A percentile compares a stretch with the other conserved stretches of the same genome.
Conservation (phyloP, 1,140 invertebrate species). For the Mylabris phalerata region DNA sequence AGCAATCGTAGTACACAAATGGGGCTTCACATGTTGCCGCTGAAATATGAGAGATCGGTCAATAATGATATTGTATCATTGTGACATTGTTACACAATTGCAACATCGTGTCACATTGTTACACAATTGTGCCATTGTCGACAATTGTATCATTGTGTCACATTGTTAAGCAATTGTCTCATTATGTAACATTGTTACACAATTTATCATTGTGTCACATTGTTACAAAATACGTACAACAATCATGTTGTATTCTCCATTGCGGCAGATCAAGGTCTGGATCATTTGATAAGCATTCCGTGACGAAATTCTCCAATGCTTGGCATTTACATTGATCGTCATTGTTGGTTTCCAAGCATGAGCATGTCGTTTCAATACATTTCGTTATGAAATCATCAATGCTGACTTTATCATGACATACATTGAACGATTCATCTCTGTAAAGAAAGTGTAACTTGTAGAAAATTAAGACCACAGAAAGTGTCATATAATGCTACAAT, state of each 20-base stretch:
- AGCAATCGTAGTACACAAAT: constrained; percentile 73
- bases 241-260: constrained; percentile 65
- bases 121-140: background rate
- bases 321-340: constrained; percentile 59
- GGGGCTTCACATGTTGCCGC: constrained; percentile 62
- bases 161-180: too few species aligned
- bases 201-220: background rate
- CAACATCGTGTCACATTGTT: too few species aligned
- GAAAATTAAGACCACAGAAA: too few species aligned
- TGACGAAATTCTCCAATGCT: constrained; percentile 59
- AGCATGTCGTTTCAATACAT: constrained; percentile 67
- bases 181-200: background rate
- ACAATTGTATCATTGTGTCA: background rate
- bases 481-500: too few species aligned
- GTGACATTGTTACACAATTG: too few species aligned
- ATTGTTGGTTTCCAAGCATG: constrained; percentile 52
- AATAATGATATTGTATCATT: too few species aligned
- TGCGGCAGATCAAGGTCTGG: constrained; percentile 53
- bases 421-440: constrained; percentile 51
- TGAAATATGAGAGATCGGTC: constrained; percentile 30
- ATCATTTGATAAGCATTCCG: constrained; percentile 60
- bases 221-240: constrained; percentile 49
- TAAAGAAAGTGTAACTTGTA: too few species aligned
- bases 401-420: constrained; percentile 49
- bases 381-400: constrained; percentile 60